phyloP scores from a whole-genome alignment of 2,888 invertebrate species.

The Leucophenga maculata region DNA sequence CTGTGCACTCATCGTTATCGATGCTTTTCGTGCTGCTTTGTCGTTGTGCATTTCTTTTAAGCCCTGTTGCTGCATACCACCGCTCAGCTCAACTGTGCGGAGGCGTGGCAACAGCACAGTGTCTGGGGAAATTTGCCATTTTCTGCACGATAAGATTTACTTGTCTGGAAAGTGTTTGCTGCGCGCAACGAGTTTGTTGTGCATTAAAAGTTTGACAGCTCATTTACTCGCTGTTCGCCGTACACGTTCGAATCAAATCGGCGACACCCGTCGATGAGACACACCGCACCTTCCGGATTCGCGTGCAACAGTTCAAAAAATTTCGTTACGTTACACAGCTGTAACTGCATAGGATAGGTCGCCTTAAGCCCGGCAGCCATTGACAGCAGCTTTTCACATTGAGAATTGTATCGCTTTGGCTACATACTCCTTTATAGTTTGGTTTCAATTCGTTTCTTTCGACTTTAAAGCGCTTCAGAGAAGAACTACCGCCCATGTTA shows the following conservation, averaged over 20 bases:
- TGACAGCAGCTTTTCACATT: slow-evolving; percentile 5
- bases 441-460: no score
- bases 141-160: slow-evolving; percentile 70
- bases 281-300: slow-evolving; percentile 14
- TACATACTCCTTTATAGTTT: no score
- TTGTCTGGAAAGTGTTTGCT: slow-evolving; percentile 52
- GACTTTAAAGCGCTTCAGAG: not conserved
- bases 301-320: slow-evolving; percentile 1
- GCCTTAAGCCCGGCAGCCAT: not conserved
- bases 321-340: not conserved
- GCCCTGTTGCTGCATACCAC: slow-evolving; percentile 33
- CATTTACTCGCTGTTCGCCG: slow-evolving; percentile 64
- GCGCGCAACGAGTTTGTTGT: slow-evolving; percentile 39
- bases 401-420: not conserved
- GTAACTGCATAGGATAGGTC: not conserved
- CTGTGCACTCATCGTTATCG: slow-evolving; percentile 34
- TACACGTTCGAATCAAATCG: not conserved
- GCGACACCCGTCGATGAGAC: slow-evolving; percentile 41
- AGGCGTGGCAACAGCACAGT: slow-evolving; percentile 50
- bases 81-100: slow-evolving; percentile 9
- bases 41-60: slow-evolving; percentile 28
- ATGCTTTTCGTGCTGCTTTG: slow-evolving; percentile 27
- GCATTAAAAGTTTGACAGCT: slow-evolving; percentile 68
- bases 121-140: slow-evolving; percentile 70
- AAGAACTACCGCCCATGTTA: slow-evolving; percentile 2